Conservation (phyloP, 1,140 invertebrate genomes). For the Penaeus chinensis region DNA sequence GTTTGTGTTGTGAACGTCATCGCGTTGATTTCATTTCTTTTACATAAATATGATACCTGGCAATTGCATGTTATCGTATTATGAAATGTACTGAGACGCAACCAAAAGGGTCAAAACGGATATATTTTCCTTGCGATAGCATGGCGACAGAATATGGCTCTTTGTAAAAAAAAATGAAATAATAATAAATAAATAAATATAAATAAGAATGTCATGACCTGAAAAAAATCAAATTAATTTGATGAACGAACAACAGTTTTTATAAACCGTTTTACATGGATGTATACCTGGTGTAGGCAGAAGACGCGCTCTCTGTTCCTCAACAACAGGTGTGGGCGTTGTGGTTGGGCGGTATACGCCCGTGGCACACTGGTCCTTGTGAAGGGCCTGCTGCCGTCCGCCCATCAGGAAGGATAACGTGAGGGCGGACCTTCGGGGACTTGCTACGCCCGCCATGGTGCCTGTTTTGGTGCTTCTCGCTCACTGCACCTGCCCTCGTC, state of each 20-base stretch:
- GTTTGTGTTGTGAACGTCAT: too few relatives aligned
- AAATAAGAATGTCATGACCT: too few relatives aligned
- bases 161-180: too few relatives aligned
- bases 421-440: neutral
- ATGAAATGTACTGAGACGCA: neutral
- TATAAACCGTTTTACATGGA: too few relatives aligned
- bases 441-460: constrained; percentile 22
- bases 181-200: too few relatives aligned
- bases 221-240: too few relatives aligned
- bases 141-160: too few relatives aligned
- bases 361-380: constrained; percentile 17
- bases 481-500: neutral
- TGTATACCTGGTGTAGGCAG: constrained; percentile 32
- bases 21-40: too few relatives aligned
- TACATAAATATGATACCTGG: too few relatives aligned
- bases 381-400: neutral
- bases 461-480: neutral
- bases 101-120: neutral
- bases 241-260: too few relatives aligned
- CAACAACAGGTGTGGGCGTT: constrained; percentile 4
- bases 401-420: constrained; percentile 27
- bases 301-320: constrained; percentile 32
- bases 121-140: too few relatives aligned
- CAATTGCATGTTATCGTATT: neutral
- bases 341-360: constrained; percentile 42